Evolutionary conservation across 2,888 invertebrate genomes (phyloP), one percentile per base, ranked within the genome.

Genomic region (Melipona beecheii): DNA sequence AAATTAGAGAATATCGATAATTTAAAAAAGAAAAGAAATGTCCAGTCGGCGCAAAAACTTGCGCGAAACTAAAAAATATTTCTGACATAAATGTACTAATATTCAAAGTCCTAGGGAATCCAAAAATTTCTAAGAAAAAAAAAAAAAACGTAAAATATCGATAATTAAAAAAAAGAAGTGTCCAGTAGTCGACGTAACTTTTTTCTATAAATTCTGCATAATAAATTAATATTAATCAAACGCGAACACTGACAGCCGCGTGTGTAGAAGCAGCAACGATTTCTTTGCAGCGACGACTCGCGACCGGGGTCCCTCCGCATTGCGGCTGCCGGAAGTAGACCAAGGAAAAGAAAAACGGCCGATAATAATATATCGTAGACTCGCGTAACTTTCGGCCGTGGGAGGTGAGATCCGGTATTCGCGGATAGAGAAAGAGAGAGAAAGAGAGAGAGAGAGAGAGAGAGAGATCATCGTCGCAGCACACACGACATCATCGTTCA

Each of bases 321-420:
- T 87, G 87, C 87, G 86, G 87, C 86, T 76, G 50, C 72, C 72
- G 66, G 66, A 62, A 62, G 60, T n/a, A 52, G 70, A 49, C 54
- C 49, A 50, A 65, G 27, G 17, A 43, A 56, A 52, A 27, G 21
- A 27, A n/a, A 21, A 43, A n/a, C 50, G 54, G 19, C 62, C 50
- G 21, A 27, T 49, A 54, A 50, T 50, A 13, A 5, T 6, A 5
- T 6, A 49, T 2, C 31, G 43, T 2, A 4, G 15, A 31, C 66
- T 68, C n/a, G 21, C 17, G 15, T 5, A 56, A n/a, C n/a, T 19
- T 60, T 17, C 71, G 31, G 15, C 6, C 21, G 31, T 5, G 24
- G 31, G 31, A 24, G 21, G 17, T 31, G 6, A 19, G 15, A 66
- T 56, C 6, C 43, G 43, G 13, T n/a, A n/a, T 31, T 43, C 19